Evolutionary conservation across 2,797 vertebrate genomes (phyloP), one percentile per base, ranked within the genome.

Genomic region (Paramormyrops hopkinsi): DNA sequence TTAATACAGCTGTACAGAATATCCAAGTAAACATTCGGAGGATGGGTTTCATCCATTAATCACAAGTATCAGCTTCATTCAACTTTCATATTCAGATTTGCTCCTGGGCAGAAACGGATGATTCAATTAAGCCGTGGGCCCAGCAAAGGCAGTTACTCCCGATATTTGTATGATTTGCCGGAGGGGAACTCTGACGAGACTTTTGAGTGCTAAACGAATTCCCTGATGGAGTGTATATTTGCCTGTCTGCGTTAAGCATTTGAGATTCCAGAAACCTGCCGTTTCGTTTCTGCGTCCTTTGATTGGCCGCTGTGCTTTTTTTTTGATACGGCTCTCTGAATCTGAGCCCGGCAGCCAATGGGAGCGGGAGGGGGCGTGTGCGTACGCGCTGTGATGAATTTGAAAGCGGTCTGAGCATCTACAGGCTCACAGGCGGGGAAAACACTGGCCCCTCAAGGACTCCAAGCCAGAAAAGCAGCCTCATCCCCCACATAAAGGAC

Each of bases 361-460:
- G 91, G 14, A 11, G 90, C 22, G 44, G 90, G 83, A 88, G 90
- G 90, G 76, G 62, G 82, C 25, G 89, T 89, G 33, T 89, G 44
- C 53, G 0, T 85, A 29, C 50, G n/a, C 73, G 12, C 8, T 92
- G 89, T 92, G 89, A 94, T 93, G 92, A 92, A 94, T 92, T 91
- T 90, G 91, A 92, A 94, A 93, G 93, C 92, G 92, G 95, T 93
- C 92, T 94, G 90, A 93, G 90, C 91, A 91, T 79, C 56, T 87
- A 89, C 88, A 91, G 89, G 88, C 92, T 91, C 91, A 86, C 90
- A 90, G 93, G 46, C 89, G 90, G 90, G 88, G 76, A 90, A 88
- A 90, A 79, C 2, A 91, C 73, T 2, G 87, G 90, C 89, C 91
- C 41, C 88, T 89, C 46, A 76, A 92, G 89, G 91, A 90, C 91